phyloP scores from a whole-genome alignment of 2,113 vertebrate genomes.

The Cyprinus carpio region DNA sequence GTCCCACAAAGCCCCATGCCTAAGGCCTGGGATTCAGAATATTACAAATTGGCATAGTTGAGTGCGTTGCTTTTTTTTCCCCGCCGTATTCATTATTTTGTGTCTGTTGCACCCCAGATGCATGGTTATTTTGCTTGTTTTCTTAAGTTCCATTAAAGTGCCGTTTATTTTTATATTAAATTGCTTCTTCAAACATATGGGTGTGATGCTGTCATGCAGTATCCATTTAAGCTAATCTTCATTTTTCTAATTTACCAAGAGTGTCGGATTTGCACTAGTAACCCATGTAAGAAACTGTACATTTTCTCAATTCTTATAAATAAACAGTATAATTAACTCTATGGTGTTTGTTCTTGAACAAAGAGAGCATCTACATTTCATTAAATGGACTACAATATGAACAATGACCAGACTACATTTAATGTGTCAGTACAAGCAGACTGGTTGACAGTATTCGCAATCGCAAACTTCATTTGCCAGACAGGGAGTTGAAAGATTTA shows the following conservation, averaged over 20 bases:
- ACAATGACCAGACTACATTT: constrained; percentile 61
- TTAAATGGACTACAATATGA: constrained; percentile 20
- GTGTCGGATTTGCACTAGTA: constrained; percentile 90
- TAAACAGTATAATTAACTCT: constrained; percentile 77
- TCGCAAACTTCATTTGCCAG: constrained; percentile 59
- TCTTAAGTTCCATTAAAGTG: constrained; percentile 38
- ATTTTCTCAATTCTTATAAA: constrained; percentile 96
- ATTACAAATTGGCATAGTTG: constrained; percentile 14
- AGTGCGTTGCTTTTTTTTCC: background rate
- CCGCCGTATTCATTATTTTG: background rate
- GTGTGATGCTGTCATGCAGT: constrained; percentile 57
- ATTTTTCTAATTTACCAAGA: constrained; percentile 75
- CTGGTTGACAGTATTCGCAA: constrained; percentile 66
- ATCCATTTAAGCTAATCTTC: constrained; percentile 65
- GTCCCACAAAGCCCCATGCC: constrained; percentile 6
- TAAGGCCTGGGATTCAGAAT: constrained; percentile 2
- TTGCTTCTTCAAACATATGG: constrained; percentile 55
- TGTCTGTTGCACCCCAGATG: constrained; percentile 9
- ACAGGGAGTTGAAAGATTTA: constrained; percentile 44
- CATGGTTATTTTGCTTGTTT: constrained; percentile 32
- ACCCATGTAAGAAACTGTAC: constrained; percentile 99
- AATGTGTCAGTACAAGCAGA: constrained; percentile 75
- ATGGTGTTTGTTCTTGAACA: constrained; percentile 12
- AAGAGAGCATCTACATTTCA: constrained; percentile 30
- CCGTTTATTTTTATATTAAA: constrained; percentile 23